phyloP scores from a whole-genome alignment of 2,113 vertebrate species.

The Podiceps cristatus region DNA sequence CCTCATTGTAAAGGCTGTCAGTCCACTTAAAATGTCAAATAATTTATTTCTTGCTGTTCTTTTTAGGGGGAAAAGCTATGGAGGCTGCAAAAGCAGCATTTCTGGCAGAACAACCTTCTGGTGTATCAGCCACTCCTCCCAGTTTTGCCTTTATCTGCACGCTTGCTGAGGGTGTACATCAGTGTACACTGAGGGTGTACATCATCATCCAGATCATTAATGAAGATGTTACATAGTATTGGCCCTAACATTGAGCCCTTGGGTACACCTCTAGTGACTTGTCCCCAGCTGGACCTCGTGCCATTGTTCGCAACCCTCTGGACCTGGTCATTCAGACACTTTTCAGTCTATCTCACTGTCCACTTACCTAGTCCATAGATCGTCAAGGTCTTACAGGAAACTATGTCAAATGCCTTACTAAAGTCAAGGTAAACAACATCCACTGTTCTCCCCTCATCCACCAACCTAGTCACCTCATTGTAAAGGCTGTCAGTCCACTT shows the following conservation, averaged over 20 bases:
- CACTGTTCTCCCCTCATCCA: neutral
- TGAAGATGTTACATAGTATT: neutral
- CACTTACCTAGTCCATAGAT: neutral
- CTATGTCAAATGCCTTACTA: neutral
- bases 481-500: neutral
- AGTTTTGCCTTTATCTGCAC: neutral
- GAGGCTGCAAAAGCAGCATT: neutral
- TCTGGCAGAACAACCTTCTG: neutral
- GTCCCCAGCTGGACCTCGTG: neutral
- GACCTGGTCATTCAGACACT: neutral
- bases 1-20: neutral
- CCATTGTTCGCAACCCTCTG: neutral
- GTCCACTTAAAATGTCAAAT: neutral
- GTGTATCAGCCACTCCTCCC: neutral
- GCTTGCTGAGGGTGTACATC: neutral
- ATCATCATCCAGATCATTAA: neutral
- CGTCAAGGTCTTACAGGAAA: neutral
- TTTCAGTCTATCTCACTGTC: neutral
- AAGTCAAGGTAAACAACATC: neutral
- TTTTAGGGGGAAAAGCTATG: neutral
- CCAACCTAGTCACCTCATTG: neutral
- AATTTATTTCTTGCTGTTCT: neutral
- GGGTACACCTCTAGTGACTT: neutral
- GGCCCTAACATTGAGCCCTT: neutral
- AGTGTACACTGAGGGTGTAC: too few species aligned